Conservation (phyloP, 2,888 invertebrate species). For the Oscheius sp. region DNA sequence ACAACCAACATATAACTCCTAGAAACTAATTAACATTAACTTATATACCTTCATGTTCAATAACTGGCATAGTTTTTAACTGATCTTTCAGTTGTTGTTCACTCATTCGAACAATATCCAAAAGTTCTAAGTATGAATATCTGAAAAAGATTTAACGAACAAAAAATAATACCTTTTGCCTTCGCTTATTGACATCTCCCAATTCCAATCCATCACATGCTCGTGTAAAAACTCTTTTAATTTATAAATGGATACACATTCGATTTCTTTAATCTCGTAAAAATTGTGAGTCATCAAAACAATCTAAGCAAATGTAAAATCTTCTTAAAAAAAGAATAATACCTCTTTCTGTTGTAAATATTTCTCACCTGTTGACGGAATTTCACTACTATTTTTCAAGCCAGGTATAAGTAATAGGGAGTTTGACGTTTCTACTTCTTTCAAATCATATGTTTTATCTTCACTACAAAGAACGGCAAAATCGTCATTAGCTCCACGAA, state of each 20-base stretch:
- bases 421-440: constrained; percentile 44
- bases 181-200: background rate
- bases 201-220: constrained; percentile 15
- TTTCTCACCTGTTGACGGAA: constrained; percentile 1
- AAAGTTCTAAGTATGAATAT: constrained; percentile 13
- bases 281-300: constrained; percentile 14
- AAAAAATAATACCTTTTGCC: background rate
- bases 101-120: constrained; percentile 31
- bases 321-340: background rate
- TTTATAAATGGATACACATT: constrained; percentile 23
- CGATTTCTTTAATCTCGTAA: constrained; percentile 28
- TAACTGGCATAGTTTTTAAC: constrained; percentile 28
- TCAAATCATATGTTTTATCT: constrained; percentile 34
- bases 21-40: background rate
- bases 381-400: constrained; percentile 1
- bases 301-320: constrained; percentile 13
- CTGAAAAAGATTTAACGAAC: background rate
- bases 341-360: constrained; percentile 1
- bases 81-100: constrained; percentile 16
- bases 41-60: constrained; percentile 30
- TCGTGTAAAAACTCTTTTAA: constrained; percentile 26
- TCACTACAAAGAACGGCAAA: constrained; percentile 34
- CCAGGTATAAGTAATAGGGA: constrained; percentile 32
- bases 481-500: constrained; percentile 37
- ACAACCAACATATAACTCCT: constrained; percentile 31